Conservation (phyloP, 1,140 invertebrate species). For the Psix sp. region DNA sequence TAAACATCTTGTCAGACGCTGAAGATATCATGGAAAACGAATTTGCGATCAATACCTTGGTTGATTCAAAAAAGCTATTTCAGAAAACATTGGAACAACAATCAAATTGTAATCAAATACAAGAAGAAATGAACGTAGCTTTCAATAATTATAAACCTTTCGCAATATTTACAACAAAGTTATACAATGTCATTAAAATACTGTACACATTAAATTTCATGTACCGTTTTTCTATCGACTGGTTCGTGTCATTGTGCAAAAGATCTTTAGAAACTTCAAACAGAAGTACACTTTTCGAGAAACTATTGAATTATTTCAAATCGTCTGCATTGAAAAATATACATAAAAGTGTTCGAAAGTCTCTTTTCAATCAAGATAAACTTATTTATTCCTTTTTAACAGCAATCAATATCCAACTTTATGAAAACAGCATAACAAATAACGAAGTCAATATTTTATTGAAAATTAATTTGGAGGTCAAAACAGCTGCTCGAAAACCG, state of each 20-base stretch:
- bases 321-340: slow-evolving; percentile 81
- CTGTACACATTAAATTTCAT: slow-evolving; percentile 84
- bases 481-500: slow-evolving; percentile 70
- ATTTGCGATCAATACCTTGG: slow-evolving; percentile 82
- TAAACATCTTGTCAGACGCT: slow-evolving; percentile 81
- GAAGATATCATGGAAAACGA: slow-evolving; percentile 86
- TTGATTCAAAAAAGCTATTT: slow-evolving; percentile 82
- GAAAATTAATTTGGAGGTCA: slow-evolving; percentile 78
- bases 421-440: slow-evolving; percentile 77
- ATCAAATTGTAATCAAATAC: slow-evolving; percentile 72
- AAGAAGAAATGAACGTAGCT: slow-evolving; percentile 77
- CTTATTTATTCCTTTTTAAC: slow-evolving; percentile 83
- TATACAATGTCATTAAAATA: slow-evolving; percentile 83
- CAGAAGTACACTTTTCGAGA: slow-evolving; percentile 77
- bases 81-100: slow-evolving; percentile 80
- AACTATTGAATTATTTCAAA: slow-evolving; percentile 79
- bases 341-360: slow-evolving; percentile 81
- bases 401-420: slow-evolving; percentile 75
- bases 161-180: slow-evolving; percentile 80
- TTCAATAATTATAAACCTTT: slow-evolving; percentile 81
- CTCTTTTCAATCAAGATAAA: slow-evolving; percentile 85
- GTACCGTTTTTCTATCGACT: slow-evolving; percentile 83
- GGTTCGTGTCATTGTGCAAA: slow-evolving; percentile 83
- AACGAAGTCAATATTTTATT: slow-evolving; percentile 80
- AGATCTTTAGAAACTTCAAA: slow-evolving; percentile 81